Percentiles rank a stretch among this genome's conserved stretches.
Conservation (phyloP, 2,888 invertebrate genomes). For the Drosophila subsilvestris region DNA sequence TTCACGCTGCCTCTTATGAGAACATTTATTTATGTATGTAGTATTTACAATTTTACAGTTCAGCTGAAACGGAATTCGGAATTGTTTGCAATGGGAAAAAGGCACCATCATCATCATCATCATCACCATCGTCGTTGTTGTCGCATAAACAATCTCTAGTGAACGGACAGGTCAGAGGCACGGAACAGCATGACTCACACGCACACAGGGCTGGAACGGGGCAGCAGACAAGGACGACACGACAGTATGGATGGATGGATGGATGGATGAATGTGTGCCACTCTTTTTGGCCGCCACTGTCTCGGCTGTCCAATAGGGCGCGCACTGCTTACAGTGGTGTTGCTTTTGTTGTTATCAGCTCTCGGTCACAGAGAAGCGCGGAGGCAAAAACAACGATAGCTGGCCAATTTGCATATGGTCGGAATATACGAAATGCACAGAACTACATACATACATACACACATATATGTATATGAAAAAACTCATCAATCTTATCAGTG, state of each 20-base stretch:
- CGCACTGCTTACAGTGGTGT: constrained; percentile 56
- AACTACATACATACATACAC: not conserved
- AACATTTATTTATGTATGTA: constrained; percentile 48
- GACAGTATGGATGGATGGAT: not conserved
- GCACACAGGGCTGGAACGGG: constrained; percentile 3
- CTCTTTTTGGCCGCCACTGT: constrained; percentile 65
- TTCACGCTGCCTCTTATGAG: constrained; percentile 22
- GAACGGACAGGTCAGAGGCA: constrained; percentile 26
- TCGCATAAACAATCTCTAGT: constrained; percentile 35
- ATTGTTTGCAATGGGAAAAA: not conserved
- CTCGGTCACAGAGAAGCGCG: constrained; percentile 22
- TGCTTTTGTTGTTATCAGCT: constrained; percentile 48
- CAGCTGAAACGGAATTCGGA: constrained; percentile 30
- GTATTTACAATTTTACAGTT: constrained; percentile 35
- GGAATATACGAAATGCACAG: constrained; percentile 35
- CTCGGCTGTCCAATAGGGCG: constrained; percentile 55
- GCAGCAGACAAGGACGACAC: constrained; percentile 17
- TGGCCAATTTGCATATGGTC: constrained; percentile 75
- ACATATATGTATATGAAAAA: constrained; percentile 5
- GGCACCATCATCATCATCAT: not conserved
- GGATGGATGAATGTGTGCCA: constrained; percentile 30
- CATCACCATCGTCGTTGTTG: not conserved
- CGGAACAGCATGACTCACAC: constrained; percentile 28
- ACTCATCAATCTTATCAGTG: constrained; percentile 51
- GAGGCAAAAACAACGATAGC: constrained; percentile 36